phyloP scores from a whole-genome alignment of 2,797 vertebrate genomes.

The Lerista edwardsae region DNA sequence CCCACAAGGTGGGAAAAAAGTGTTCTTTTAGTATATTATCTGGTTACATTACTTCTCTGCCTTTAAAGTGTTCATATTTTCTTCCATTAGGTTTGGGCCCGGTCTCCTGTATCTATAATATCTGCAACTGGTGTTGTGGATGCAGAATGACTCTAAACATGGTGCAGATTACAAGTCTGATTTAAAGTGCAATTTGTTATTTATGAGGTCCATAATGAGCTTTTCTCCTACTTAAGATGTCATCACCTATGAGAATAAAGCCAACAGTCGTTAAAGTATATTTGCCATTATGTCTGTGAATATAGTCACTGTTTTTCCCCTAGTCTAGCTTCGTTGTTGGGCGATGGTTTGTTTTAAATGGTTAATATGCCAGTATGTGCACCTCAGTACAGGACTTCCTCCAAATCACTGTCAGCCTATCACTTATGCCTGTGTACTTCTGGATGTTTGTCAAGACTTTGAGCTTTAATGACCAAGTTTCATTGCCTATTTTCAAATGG shows the following conservation, averaged over 20 bases:
- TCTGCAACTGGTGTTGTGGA: not conserved
- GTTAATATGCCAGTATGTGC: not conserved
- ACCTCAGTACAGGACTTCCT: not conserved
- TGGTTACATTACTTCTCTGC: not conserved
- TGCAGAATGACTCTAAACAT: not conserved
- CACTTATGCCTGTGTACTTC: not conserved
- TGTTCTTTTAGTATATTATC: not conserved
- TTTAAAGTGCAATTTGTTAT: not conserved
- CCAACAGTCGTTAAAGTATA: not conserved
- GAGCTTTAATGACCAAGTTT: not conserved
- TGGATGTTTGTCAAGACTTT: not conserved
- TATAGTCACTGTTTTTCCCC: not conserved
- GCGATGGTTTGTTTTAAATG: constrained; percentile 9
- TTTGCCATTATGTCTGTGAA: constrained; percentile 1
- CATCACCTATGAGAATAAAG: not conserved
- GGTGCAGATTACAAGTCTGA: not conserved
- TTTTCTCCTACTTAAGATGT: not conserved
- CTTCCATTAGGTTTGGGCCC: not conserved
- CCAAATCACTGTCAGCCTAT: not conserved
- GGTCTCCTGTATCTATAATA: not conserved
- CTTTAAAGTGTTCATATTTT: not conserved
- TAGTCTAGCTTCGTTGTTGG: not conserved
- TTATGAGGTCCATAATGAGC: not conserved
- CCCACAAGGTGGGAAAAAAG: not conserved
- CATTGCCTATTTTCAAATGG: not conserved